Evolutionary conservation across 2,888 invertebrate genomes (phyloP).

Genomic region (Pediacus dermestoides): DNA sequence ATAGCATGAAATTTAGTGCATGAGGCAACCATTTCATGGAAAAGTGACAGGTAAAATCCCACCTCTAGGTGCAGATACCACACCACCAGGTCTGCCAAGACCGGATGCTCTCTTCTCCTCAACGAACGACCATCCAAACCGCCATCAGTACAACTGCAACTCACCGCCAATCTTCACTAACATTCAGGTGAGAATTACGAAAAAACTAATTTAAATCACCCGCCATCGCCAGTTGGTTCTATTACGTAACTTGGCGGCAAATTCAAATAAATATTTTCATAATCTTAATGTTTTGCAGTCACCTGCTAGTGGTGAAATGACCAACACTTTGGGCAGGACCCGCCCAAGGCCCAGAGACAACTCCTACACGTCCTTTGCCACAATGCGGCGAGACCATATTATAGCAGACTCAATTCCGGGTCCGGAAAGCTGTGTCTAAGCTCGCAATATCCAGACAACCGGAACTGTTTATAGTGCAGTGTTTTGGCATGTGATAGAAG

Average conservation of each 20-base stretch:
- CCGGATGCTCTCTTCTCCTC: constrained; percentile 46
- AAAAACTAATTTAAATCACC: no score
- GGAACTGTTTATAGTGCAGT: no score
- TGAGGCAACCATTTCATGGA: no score
- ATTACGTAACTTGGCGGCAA: no score
- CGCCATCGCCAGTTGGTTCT: no score
- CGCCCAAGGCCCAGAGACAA: constrained; percentile 47
- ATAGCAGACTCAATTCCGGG: constrained; percentile 82
- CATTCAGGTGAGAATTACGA: constrained; percentile 20
- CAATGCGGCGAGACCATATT: constrained; percentile 70
- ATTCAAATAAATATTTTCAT: constrained; percentile 2
- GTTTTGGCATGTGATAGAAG: no score
- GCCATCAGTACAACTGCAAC: constrained; percentile 32
- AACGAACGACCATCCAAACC: constrained; percentile 32
- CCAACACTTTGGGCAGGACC: constrained; percentile 41
- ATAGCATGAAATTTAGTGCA: no score
- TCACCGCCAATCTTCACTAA: constrained; percentile 31
- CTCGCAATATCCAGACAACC: no score
- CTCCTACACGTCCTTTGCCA: constrained; percentile 54
- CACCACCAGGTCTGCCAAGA: constrained; percentile 43
- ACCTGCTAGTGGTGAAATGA: constrained; percentile 24
- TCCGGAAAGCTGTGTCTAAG: constrained; percentile 85
- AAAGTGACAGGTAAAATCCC: constrained; percentile 13
- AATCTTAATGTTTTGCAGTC: constrained; percentile 28
- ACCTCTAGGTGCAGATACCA: constrained; percentile 40